Conservation (phyloP, 2,888 invertebrate species). For the Aquatica leii region DNA sequence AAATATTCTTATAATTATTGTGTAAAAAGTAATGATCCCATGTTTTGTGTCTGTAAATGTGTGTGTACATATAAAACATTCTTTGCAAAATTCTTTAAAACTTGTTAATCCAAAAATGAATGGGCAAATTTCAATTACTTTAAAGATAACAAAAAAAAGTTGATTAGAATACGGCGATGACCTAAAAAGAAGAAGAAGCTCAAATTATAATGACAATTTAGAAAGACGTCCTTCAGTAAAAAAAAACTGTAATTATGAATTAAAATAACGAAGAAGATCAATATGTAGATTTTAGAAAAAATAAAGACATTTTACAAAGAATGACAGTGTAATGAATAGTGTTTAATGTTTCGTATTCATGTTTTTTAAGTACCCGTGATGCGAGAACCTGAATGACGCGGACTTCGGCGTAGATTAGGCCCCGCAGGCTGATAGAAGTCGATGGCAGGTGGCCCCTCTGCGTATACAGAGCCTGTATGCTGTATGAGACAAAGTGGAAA, state of each 20-base stretch:
- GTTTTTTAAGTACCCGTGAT: conserved; percentile 63
- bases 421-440: conserved; percentile 63
- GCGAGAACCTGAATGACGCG: conserved; percentile 62
- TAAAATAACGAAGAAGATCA: no score
- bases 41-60: conserved; percentile 46
- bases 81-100: conserved; percentile 24
- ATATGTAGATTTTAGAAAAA: neutral
- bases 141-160: no score
- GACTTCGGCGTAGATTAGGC: conserved; percentile 62
- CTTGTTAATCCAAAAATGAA: no score
- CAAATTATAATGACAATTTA: no score
- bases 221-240: no score
- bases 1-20: conserved; percentile 37
- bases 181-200: no score
- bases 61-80: conserved; percentile 36
- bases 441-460: conserved; percentile 63
- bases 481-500: conserved; percentile 62
- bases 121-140: no score
- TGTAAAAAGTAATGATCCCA: conserved; percentile 36
- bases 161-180: no score
- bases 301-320: conserved; percentile 16
- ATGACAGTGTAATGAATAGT: conserved; percentile 35
- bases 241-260: no score
- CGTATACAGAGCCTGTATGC: conserved; percentile 63
- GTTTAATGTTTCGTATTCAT: conserved; percentile 46